phyloP scores from a whole-genome alignment of 2,888 invertebrate species.

The Lycaena phlaeas region DNA sequence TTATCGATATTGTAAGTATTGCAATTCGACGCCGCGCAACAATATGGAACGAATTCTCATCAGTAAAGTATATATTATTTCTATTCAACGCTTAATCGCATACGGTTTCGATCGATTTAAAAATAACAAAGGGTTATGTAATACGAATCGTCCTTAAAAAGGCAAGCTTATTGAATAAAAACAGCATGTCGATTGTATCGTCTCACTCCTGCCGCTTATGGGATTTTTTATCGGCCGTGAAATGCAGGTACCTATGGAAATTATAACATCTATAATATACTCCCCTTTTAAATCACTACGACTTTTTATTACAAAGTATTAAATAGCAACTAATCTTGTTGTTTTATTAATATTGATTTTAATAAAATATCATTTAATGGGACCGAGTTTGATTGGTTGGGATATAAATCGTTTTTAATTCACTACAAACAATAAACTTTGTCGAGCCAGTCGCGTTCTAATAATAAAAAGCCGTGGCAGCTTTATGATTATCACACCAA shows the following conservation, averaged over 20 bases:
- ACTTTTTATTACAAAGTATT: neutral
- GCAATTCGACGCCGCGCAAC: too few relatives aligned
- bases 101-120: conserved; percentile 46
- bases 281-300: conserved; percentile 4
- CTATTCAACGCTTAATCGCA: conserved; percentile 25
- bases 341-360: neutral
- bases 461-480: too few relatives aligned
- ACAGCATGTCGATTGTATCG: conserved; percentile 41
- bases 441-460: too few relatives aligned
- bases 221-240: conserved; percentile 50
- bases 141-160: conserved; percentile 40
- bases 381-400: neutral
- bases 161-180: conserved; percentile 51
- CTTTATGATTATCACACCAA: too few relatives aligned
- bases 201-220: conserved; percentile 41
- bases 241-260: conserved; percentile 40
- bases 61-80: conserved; percentile 4
- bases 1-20: too few relatives aligned
- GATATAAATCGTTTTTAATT: neutral
- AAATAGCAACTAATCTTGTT: conserved; percentile 5
- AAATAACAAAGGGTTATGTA: conserved; percentile 48
- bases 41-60: conserved; percentile 4
- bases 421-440: neutral
- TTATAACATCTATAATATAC: conserved; percentile 25
- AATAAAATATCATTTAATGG: neutral